phyloP scores from a whole-genome alignment of 2,113 vertebrate genomes.

The Ctenodactylus gundi region DNA sequence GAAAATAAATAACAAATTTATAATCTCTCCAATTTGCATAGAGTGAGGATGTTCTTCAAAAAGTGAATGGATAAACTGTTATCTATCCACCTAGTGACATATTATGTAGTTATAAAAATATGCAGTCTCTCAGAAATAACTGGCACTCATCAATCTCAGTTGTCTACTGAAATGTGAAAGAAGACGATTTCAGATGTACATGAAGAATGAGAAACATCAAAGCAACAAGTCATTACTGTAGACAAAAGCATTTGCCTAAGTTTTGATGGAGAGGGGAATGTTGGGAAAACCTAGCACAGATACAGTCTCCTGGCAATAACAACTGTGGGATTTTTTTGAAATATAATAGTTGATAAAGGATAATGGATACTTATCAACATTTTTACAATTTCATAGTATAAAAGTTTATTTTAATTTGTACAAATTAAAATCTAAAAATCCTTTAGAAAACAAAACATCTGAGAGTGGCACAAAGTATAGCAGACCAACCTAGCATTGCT shows the following conservation, averaged over 20 bases:
- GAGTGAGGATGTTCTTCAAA: not conserved
- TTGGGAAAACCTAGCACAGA: not conserved
- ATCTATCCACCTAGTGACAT: not conserved
- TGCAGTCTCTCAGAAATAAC: not conserved
- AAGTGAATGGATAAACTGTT: not conserved
- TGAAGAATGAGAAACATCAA: no score
- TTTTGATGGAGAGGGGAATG: not conserved
- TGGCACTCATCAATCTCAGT: not conserved
- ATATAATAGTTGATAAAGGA: not conserved
- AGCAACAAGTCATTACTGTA: no score
- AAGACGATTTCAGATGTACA: not conserved
- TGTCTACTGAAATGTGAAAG: not conserved
- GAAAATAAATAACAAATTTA: not conserved
- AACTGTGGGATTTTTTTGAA: not conserved
- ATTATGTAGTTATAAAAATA: not conserved
- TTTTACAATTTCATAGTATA: not conserved
- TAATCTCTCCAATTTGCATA: not conserved
- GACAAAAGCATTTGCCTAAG: not conserved
- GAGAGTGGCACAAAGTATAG: not conserved
- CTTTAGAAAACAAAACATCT: fast-evolving
- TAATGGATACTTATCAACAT: not conserved
- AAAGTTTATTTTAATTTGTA: not conserved
- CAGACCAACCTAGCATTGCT: not conserved
- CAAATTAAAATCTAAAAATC: not conserved
- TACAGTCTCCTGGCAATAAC: not conserved